phyloP scores from a whole-genome alignment of 2,888 invertebrate genomes.

The Folsomia candida region DNA sequence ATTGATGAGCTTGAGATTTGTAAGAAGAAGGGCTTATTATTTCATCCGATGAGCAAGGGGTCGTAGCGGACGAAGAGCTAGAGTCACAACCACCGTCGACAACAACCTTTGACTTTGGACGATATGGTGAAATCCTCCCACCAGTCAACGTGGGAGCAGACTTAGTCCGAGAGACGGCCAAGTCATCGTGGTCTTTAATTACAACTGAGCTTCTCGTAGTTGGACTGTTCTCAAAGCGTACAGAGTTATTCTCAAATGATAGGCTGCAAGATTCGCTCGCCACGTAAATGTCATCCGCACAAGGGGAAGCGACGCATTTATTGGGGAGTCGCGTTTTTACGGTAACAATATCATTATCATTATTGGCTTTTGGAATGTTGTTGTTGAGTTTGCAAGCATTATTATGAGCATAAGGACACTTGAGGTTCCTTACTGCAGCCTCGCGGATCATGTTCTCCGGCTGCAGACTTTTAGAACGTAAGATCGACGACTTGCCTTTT shows the following conservation, averaged over 20 bases:
- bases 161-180: neutral
- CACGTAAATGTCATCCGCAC: neutral
- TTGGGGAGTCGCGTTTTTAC: too few species aligned
- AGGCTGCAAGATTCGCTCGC: conserved; percentile 28
- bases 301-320: neutral
- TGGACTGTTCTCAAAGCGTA: conserved; percentile 42
- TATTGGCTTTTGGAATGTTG: conserved; percentile 2
- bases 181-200: conserved; percentile 20
- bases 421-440: conserved; percentile 42
- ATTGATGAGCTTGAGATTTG: too few species aligned
- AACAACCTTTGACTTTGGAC: neutral
- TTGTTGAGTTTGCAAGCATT: conserved; percentile 8
- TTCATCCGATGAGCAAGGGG: too few species aligned
- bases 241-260: conserved; percentile 40
- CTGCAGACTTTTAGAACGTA: conserved; percentile 14
- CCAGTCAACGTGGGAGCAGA: neutral
- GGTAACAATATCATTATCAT: neutral
- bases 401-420: conserved; percentile 46
- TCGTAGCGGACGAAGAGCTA: too few species aligned
- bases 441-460: conserved; percentile 36
- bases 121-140: too few species aligned
- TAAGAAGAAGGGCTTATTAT: too few species aligned
- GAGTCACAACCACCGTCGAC: neutral
- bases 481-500: neutral
- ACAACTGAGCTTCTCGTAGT: conserved; percentile 12